These are phyloP conservation scores for Adoxophyes honmai DNA, from an alignment of 1,140 invertebrate species.

Conservation along the genomic window DNA sequence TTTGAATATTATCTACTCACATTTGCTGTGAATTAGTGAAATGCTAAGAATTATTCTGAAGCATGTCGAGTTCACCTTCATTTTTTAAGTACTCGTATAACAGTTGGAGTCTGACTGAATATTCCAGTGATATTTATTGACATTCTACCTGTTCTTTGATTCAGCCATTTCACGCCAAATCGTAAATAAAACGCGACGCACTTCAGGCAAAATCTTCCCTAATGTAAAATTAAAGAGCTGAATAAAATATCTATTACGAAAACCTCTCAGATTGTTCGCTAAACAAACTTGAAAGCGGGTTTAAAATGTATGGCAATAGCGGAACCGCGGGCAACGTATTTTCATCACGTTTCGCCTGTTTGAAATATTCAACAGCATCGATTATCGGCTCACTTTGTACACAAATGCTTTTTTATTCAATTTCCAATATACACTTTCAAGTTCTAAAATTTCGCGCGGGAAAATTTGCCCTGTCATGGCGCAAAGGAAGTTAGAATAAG, in stretches of 20 bases:
- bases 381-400: conserved; percentile 64
- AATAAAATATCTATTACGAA: conserved; percentile 23
- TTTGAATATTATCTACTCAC: no score
- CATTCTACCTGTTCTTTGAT: no score
- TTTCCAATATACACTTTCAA: conserved; percentile 30
- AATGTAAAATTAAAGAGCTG: conserved; percentile 17
- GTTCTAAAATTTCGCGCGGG: not conserved
- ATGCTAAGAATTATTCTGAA: no score
- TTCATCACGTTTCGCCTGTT: conserved; percentile 49
- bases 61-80: no score
- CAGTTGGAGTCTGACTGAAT: no score
- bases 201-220: not conserved
- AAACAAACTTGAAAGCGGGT: conserved; percentile 28
- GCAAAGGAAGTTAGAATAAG: not conserved
- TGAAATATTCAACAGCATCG: conserved; percentile 67
- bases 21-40: no score
- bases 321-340: conserved; percentile 27
- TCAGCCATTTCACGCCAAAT: no score
- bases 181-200: not conserved
- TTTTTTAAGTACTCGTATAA: no score
- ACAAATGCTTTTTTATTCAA: conserved; percentile 63
- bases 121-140: no score
- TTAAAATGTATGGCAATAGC: conserved; percentile 27
- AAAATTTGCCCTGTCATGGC: not conserved
- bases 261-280: conserved; percentile 25